Evolutionary conservation across 2,888 invertebrate species (phyloP).

Genomic region (Dryococelus australis): DNA sequence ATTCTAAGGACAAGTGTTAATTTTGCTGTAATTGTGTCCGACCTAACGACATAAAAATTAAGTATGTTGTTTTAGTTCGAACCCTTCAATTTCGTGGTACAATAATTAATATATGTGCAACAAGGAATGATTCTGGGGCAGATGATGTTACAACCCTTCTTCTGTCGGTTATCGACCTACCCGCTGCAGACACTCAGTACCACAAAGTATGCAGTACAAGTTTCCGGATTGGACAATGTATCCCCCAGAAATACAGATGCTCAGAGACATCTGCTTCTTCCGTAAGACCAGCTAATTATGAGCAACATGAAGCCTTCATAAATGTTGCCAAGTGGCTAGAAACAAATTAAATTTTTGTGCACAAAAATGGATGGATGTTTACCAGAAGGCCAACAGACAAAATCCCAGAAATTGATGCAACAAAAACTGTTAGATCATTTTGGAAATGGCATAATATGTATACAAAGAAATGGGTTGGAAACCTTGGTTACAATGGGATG

Average conservation of each 20-base stretch:
- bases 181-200: slow-evolving; percentile 1
- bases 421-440: too few relatives aligned
- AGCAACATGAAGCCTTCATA: neutral
- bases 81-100: neutral
- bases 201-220: too few relatives aligned
- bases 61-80: neutral
- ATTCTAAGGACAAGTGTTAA: neutral
- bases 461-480: neutral
- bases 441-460: too few relatives aligned
- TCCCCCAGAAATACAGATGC: too few relatives aligned
- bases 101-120: neutral
- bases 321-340: neutral
- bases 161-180: neutral
- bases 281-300: neutral
- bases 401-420: too few relatives aligned
- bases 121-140: neutral
- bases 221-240: too few relatives aligned
- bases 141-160: neutral
- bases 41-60: neutral
- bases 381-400: too few relatives aligned
- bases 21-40: neutral
- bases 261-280: too few relatives aligned
- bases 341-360: neutral
- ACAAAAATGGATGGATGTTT: too few relatives aligned
- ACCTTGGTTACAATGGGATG: neutral